These are phyloP conservation scores for Andrena cerasifolii DNA, from an alignment of 1,140 invertebrate genomes.

Conservation along the genomic window DNA sequence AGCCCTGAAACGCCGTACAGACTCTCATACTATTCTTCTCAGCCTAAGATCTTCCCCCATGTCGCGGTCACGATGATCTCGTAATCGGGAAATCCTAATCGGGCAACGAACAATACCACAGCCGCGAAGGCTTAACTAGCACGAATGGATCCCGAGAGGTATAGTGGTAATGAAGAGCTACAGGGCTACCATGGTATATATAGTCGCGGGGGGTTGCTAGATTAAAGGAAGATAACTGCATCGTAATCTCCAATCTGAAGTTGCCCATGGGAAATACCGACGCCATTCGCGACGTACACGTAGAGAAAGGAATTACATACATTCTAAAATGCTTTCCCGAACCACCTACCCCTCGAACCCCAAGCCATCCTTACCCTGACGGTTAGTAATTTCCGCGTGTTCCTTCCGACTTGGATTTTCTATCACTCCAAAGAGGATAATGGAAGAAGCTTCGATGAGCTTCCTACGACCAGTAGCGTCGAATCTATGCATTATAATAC, in stretches of 20 bases:
- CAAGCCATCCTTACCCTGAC: neutral
- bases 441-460: neutral
- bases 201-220: neutral
- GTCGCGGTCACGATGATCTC: neutral
- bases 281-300: conserved; percentile 4
- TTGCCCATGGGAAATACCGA: conserved; percentile 46
- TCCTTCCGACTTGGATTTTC: conserved; percentile 18
- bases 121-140: conserved; percentile 35
- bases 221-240: conserved; percentile 64
- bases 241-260: conserved; percentile 61
- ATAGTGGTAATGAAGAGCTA: conserved; percentile 58
- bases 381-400: conserved; percentile 17
- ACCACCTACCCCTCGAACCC: neutral
- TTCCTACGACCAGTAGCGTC: neutral
- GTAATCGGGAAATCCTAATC: conserved; percentile 48
- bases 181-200: conserved; percentile 33
- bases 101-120: neutral
- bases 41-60: neutral
- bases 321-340: conserved; percentile 24
- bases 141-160: conserved; percentile 48
- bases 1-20: too few relatives aligned
- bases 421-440: neutral
- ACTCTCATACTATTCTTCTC: too few relatives aligned
- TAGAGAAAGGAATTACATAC: conserved; percentile 46
- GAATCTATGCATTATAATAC: neutral